phyloP scores from a whole-genome alignment of 2,888 invertebrate genomes.

The Sesamia inferens region DNA sequence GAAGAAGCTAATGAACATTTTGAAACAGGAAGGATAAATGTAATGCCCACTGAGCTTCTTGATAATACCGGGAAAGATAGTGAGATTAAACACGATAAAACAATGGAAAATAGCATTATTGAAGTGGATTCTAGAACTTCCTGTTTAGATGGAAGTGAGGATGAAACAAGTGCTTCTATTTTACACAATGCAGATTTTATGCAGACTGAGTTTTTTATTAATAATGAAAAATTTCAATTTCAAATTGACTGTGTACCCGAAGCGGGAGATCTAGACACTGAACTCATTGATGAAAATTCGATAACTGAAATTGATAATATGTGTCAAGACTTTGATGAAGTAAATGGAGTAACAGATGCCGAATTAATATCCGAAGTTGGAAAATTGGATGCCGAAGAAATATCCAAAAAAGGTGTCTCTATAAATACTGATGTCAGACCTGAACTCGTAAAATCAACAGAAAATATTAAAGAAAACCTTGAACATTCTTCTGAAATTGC shows the following conservation, averaged over 20 bases:
- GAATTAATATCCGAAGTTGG: slow-evolving; percentile 7
- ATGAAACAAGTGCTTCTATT: slow-evolving; percentile 29
- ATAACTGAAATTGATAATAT: slow-evolving; percentile 14
- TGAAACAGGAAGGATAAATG: not conserved
- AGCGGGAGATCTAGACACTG: not conserved
- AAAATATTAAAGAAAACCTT: not conserved
- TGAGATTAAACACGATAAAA: not conserved
- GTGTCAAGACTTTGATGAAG: not conserved
- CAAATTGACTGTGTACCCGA: not conserved
- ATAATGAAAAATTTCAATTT: slow-evolving; percentile 37
- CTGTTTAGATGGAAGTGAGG: slow-evolving; percentile 13
- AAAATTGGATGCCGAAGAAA: not conserved
- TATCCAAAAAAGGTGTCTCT: not conserved
- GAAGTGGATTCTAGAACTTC: slow-evolving; percentile 29
- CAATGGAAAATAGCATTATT: slow-evolving; percentile 16
- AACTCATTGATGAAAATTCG: slow-evolving; percentile 3
- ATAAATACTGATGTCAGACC: not conserved
- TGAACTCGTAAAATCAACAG: not conserved
- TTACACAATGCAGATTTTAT: slow-evolving; percentile 12
- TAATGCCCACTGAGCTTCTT: slow-evolving; percentile 2
- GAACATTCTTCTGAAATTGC: not conserved
- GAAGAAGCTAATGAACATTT: not conserved
- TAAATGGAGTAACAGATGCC: slow-evolving; percentile 6
- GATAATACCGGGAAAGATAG: not conserved
- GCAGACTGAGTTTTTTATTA: slow-evolving; percentile 48